Percentiles rank a stretch among this genome's conserved stretches.
Evolutionary conservation across 2,888 invertebrate species (phyloP).

Genomic region (Didymodactylos carnosus): DNA sequence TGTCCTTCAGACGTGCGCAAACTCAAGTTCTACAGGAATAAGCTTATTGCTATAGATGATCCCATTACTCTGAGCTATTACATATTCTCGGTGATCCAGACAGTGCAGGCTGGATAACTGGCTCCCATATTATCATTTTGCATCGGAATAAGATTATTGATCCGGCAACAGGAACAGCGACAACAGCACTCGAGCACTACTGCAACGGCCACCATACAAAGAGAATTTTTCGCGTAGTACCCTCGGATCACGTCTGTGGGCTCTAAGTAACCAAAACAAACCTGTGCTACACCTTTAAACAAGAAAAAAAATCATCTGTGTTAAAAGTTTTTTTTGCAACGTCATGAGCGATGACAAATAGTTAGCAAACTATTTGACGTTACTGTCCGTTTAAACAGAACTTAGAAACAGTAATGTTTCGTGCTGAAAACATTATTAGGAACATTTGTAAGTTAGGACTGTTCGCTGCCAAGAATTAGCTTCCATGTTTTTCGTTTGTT

Average conservation of each 20-base stretch:
- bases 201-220: not conserved
- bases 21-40: not conserved
- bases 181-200: not conserved
- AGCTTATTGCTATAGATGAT: not conserved
- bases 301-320: no score
- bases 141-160: not conserved
- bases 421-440: no score
- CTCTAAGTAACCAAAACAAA: no score
- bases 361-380: no score
- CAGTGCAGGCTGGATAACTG: not conserved
- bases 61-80: not conserved
- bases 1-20: not conserved
- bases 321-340: no score
- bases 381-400: no score
- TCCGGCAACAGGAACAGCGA: not conserved
- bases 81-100: not conserved
- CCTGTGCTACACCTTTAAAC: no score
- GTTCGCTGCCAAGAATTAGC: no score
- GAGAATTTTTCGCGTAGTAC: not conserved
- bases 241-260: not conserved
- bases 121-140: not conserved
- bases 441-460: no score
- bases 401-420: no score
- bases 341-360: no score
- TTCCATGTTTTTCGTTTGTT: no score